Conservation (phyloP, 2,113 vertebrate genomes). For the Indicator maculatus region DNA sequence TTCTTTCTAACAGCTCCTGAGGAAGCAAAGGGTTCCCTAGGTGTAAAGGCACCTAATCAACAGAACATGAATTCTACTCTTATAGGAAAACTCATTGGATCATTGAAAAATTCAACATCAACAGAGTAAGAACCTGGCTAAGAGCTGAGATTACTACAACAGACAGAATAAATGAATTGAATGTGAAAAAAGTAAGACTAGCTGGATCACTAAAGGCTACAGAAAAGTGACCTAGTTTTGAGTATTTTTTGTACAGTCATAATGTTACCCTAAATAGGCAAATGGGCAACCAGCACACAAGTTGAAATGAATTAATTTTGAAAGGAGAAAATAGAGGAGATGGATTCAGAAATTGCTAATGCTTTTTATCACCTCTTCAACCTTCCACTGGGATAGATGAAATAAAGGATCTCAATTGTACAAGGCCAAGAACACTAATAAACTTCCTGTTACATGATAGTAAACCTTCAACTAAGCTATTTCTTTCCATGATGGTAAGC, state of each 20-base stretch:
- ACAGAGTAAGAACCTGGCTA: not conserved
- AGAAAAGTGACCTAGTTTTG: not conserved
- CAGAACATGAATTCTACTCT: not conserved
- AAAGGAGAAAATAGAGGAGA: not conserved
- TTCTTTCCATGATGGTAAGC: constrained; percentile 11
- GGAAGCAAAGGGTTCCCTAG: not conserved
- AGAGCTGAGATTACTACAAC: not conserved
- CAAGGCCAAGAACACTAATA: not conserved
- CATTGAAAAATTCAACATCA: not conserved
- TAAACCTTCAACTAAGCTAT: constrained; percentile 20
- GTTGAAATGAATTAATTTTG: not conserved
- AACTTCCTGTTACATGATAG: not conserved
- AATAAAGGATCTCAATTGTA: not conserved
- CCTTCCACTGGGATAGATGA: not conserved
- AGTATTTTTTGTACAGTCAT: not conserved
- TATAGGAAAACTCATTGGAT: not conserved
- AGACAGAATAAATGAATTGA: not conserved
- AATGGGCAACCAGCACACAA: not conserved
- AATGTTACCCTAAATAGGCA: not conserved
- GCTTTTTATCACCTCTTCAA: not conserved
- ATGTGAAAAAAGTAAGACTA: not conserved
- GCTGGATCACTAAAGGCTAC: not conserved
- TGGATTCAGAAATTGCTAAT: not conserved
- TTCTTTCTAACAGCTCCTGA: not conserved
- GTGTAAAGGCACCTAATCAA: not conserved